Conservation (phyloP, 92 coral and sea anemone species). For the Porites divaricata region DNA sequence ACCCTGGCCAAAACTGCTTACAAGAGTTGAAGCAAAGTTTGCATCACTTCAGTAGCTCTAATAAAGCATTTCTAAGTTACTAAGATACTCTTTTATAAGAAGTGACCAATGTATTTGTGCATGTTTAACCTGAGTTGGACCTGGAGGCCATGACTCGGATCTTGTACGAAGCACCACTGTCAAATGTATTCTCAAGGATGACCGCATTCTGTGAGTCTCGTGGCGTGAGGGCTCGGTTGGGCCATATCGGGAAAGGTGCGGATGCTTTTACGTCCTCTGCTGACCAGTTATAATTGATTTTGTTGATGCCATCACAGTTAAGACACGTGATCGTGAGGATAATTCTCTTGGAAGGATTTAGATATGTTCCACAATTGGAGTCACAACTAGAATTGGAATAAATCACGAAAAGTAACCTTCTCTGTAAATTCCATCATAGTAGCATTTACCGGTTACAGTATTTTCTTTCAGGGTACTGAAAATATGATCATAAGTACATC, state of each 20-base stretch:
- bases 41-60: no score
- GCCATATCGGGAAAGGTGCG: slow-evolving; percentile 58
- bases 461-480: no score
- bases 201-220: slow-evolving; percentile 46
- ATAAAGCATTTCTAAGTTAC: no score
- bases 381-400: slow-evolving; percentile 7
- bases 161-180: slow-evolving; percentile 35
- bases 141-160: slow-evolving; percentile 41
- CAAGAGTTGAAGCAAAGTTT: no score
- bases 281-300: slow-evolving; percentile 71
- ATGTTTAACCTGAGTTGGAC: slow-evolving; percentile 20
- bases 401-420: background rate
- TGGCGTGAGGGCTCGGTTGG: slow-evolving; percentile 60
- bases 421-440: no score
- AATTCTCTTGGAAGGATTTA: slow-evolving; percentile 66
- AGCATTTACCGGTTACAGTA: no score
- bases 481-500: no score
- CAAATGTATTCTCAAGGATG: slow-evolving; percentile 44
- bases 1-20: no score
- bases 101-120: background rate
- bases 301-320: slow-evolving; percentile 43
- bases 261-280: slow-evolving; percentile 20
- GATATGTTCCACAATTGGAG: slow-evolving; percentile 65
- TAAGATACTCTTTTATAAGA: no score
- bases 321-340: slow-evolving; percentile 56